Base-by-base conservation (phyloP, 2,888 invertebrate species). In the Clusia tigrina region DNA sequence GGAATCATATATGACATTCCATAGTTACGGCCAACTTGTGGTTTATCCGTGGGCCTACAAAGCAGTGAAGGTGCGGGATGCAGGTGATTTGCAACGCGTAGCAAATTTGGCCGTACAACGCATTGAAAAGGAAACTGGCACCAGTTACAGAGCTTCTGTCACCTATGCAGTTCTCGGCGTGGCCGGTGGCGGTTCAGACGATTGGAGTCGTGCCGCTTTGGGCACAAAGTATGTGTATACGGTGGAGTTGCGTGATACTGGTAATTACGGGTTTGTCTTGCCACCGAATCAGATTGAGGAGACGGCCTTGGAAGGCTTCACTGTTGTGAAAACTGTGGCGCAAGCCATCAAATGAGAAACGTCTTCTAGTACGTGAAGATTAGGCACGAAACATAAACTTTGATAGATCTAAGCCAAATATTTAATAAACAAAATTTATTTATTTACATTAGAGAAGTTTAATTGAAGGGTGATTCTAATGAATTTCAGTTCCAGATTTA, bases 1-100 rank as follows among this genome's bases (percentile, higher is more conserved):
- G 81, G 86, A 89, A 75, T 89, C 89, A 0, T 93, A 90, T 78
- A 74, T 93, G 61, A 90, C 93, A 0, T 93, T 90, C 80, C 93
- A 93, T 79, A 92, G 92, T 71, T 93, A 93, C 67, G 81, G 81
- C 2, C 81, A 81, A 53, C 64, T 81, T 71, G 69, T 81, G 6
- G 79, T 80, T 58, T 81, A 81, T 55, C 81, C 81, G 2, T 81
- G 82, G 82, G 81, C 81, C 24, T 81, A 76, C 61, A 82, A 82
- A 60, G 75, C 77, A 1, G 77, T 71, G 15, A 82, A 77, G 54
- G 81, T 81, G 0, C 73, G 69, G 53, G 82, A 81, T 54, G 37
- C 69, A 0, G 54, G 60, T 1, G 75, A 61, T 1, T 63, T 82
- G 56, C 81, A 81, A 59, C 70, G 71, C 2, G 79, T 80, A 2